Conservation (phyloP, 2,113 vertebrate genomes). For the Hystrix cristata region DNA sequence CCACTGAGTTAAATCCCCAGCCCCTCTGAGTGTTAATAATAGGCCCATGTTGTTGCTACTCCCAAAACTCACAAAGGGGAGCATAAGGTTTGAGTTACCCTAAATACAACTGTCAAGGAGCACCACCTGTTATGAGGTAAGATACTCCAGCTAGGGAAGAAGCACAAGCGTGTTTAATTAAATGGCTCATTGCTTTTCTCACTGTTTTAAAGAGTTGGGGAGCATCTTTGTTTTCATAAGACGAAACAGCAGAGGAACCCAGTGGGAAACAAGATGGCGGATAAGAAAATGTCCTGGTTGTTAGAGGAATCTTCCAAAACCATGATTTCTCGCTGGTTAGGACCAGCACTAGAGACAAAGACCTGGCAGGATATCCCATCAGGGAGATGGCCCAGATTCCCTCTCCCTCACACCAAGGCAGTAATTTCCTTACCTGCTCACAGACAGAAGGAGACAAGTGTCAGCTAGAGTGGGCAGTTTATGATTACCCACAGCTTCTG, state of each 20-base stretch:
- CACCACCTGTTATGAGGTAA: background rate
- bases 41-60: background rate
- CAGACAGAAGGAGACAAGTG: background rate
- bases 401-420: background rate
- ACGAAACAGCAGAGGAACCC: conserved; percentile 94
- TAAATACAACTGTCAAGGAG: background rate
- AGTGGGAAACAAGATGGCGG: conserved; percentile 94
- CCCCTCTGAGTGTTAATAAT: conserved; percentile 11
- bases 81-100: background rate
- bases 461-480: background rate
- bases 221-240: conserved; percentile 93
- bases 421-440: background rate
- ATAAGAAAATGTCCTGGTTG: conserved; percentile 93
- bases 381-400: background rate
- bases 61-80: background rate
- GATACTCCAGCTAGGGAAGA: background rate
- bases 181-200: background rate
- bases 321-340: conserved; percentile 88
- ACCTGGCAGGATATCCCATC: background rate
- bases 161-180: background rate
- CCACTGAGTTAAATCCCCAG: too few species aligned
- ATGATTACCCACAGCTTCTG: background rate
- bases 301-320: conserved; percentile 96
- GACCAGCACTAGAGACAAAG: background rate
- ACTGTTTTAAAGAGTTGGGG: conserved; percentile 93